These are phyloP conservation scores for Parauchenoglanis ngamensis DNA, from an alignment of 2,797 vertebrate species.

Conservation along the genomic window DNA sequence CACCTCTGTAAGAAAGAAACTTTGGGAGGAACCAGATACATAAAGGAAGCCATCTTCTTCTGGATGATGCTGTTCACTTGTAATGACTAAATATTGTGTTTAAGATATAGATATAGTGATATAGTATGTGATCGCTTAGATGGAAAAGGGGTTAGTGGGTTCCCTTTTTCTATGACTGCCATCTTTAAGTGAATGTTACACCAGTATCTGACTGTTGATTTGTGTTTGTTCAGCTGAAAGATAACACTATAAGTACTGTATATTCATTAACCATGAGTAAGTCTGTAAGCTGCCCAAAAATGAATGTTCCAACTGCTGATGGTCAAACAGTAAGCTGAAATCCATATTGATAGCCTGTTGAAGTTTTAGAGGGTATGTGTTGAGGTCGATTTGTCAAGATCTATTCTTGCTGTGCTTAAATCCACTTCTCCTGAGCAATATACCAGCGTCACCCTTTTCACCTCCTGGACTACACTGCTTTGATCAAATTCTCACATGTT, in stretches of 20 bases:
- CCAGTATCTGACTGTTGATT: too few relatives aligned
- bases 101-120: too few relatives aligned
- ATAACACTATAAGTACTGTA: too few relatives aligned
- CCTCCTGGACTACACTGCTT: background rate
- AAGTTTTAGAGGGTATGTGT: background rate
- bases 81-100: background rate
- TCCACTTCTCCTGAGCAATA: background rate
- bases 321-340: background rate
- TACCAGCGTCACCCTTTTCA: background rate
- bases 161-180: too few relatives aligned
- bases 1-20: background rate
- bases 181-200: too few relatives aligned
- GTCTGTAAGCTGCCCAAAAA: background rate
- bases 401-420: background rate
- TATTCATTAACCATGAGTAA: too few relatives aligned
- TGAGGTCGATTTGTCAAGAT: background rate
- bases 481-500: conserved; percentile 24
- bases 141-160: too few relatives aligned
- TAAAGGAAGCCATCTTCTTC: background rate
- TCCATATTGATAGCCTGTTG: background rate
- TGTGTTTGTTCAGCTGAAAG: too few relatives aligned
- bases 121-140: too few relatives aligned
- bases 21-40: background rate
- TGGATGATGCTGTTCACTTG: background rate
- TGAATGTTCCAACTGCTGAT: background rate